Base-by-base conservation (phyloP, 2,888 invertebrate species). In the Limnephilus marmoratus region DNA sequence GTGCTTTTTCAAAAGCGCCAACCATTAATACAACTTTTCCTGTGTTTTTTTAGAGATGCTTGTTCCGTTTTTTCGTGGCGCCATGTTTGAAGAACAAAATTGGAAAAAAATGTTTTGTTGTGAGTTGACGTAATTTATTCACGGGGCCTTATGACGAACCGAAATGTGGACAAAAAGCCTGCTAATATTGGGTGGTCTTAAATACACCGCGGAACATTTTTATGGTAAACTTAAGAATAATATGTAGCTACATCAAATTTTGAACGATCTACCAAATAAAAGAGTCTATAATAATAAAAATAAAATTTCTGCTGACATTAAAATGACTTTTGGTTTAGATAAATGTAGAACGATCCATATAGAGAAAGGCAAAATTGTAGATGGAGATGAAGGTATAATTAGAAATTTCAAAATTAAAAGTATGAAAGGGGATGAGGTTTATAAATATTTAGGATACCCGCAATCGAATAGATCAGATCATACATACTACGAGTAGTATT, bases 71-170 rank as follows among this genome's bases (percentile, higher is more conserved):
- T 68, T 13, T 29, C 37, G 18, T 9, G 68, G 53, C 7, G 86
- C 49, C 86, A 15, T 24, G 45, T 86, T 49, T 45, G 53, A 53
- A 88, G 68, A 31, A 88, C 29, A 31, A 68, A 68, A 68, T 53
- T 68, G n/a, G 18, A 13, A 68, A 45, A 45, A 29, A 86, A 86
- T 49, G 68, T 88, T 53, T 88, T 88, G 88, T 88, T 88, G 37
- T 68, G 18, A 34, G 68, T 68, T 49, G 85, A 85, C 49, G 68
- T 87, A 87, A 87, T 49, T 87, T 87, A 87, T 87, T 87, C 87
- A 53, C 24, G 87, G 87, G 24, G 87, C 49, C 34, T 13, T 87
- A 87, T 87, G 87, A 49, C 53, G n/a, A 31, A 87, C 87, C n/a
- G 29, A 87, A 68, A 68, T 49, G 68, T 80, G 88, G 88, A 88